phyloP scores from a whole-genome alignment of 2,113 vertebrate species.

The Redunca redunca region DNA sequence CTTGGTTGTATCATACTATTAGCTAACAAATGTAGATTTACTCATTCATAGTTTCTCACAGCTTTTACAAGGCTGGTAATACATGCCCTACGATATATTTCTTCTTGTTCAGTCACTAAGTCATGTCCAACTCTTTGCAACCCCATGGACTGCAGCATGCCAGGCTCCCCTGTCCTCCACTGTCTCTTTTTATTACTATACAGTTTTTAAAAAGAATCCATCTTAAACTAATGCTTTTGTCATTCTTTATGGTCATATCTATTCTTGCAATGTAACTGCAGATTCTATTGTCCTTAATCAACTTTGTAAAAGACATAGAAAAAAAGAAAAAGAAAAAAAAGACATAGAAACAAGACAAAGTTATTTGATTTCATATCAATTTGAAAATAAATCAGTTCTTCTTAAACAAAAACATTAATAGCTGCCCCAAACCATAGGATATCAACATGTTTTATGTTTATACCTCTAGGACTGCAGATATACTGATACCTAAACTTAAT shows the following conservation, averaged over 20 bases:
- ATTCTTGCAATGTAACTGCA: not conserved
- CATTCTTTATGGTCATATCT: not conserved
- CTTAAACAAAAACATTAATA: not conserved
- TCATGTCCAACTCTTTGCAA: not conserved
- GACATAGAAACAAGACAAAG: not conserved
- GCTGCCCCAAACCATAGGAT: not conserved
- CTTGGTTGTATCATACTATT: not conserved
- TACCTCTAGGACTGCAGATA: not conserved
- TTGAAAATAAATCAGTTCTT: not conserved
- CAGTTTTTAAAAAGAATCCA: not conserved
- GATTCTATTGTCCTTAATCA: not conserved
- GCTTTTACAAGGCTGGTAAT: not conserved
- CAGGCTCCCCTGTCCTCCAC: not conserved
- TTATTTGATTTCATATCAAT: not conserved
- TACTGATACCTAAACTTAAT: not conserved
- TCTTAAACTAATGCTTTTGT: constrained; percentile 4
- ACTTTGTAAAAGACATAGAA: not conserved
- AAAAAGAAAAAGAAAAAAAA: not conserved
- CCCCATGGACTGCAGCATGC: not conserved
- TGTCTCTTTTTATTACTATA: not conserved
- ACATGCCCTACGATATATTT: not conserved
- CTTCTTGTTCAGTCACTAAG: not conserved
- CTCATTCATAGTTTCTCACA: not conserved
- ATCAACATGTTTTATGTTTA: not conserved
- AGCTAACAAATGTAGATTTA: constrained; percentile 45